Conservation (phyloP, 2,113 vertebrate species). For the Desmodus rotundus region DNA sequence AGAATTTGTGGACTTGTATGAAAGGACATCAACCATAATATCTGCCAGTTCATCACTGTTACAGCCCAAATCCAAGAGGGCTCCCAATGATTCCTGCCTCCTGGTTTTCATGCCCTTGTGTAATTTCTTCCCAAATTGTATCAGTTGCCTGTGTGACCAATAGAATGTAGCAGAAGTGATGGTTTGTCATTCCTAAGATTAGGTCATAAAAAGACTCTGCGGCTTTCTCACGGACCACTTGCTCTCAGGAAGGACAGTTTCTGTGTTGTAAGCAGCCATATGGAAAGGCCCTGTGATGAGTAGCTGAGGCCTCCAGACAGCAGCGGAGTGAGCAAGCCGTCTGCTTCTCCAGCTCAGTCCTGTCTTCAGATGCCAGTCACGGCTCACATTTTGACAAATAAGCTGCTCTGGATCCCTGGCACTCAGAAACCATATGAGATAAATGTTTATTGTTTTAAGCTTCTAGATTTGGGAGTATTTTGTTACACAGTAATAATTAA, state of each 20-base stretch:
- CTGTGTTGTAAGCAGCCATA: neutral
- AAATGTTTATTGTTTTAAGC: neutral
- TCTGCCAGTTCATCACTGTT: neutral
- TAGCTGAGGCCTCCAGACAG: neutral
- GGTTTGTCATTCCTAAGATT: neutral
- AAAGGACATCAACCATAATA: neutral
- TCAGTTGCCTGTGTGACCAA: neutral
- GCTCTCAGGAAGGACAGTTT: neutral
- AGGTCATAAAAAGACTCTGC: neutral
- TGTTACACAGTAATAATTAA: neutral
- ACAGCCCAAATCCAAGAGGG: neutral
- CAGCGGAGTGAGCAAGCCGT: neutral
- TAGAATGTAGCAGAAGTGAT: neutral
- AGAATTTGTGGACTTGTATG: neutral
- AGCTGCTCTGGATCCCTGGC: neutral
- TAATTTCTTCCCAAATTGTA: neutral
- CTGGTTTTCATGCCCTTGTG: neutral
- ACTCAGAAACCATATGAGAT: neutral
- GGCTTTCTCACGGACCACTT: neutral
- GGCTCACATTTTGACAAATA: neutral
- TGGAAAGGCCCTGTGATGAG: neutral
- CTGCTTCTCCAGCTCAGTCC: neutral
- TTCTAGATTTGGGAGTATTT: neutral
- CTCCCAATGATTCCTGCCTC: neutral
- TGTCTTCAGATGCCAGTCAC: neutral